These are phyloP conservation scores for Drosophila demipolita DNA, from an alignment of 2,888 invertebrate genomes.

Conservation along the genomic window DNA sequence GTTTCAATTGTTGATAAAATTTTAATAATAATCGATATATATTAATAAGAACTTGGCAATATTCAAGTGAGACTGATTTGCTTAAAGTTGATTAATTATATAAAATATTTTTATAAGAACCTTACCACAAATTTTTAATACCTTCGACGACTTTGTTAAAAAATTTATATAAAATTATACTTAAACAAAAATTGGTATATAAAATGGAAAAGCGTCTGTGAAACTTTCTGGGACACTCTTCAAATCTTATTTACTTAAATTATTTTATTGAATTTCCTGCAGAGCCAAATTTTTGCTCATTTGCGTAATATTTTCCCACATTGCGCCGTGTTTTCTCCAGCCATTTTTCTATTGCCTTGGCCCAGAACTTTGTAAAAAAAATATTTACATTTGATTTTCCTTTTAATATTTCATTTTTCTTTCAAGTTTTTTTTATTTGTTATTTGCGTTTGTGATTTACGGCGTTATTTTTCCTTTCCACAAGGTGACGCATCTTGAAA, in stretches of 20 bases:
- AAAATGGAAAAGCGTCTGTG: conserved; percentile 41
- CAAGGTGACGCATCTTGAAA: conserved; percentile 12
- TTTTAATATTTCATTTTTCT: conserved; percentile 17
- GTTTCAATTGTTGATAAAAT: background rate
- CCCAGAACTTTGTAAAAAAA: conserved; percentile 49
- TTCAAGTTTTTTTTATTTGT: conserved; percentile 20
- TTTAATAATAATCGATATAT: background rate
- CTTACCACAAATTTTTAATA: background rate
- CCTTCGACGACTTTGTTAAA: background rate
- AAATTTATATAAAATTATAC: background rate
- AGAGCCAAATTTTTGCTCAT: conserved; percentile 58
- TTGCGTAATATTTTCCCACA: conserved; percentile 55
- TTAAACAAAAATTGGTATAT: conserved; percentile 10
- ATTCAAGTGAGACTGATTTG: background rate
- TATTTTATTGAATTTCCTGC: conserved; percentile 60
- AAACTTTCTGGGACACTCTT: conserved; percentile 15
- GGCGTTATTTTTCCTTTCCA: conserved; percentile 42
- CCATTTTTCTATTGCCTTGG: conserved; percentile 17
- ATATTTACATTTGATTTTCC: conserved; percentile 56
- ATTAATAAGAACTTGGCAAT: background rate
- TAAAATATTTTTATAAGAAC: too few species aligned
- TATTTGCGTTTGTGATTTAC: conserved; percentile 62
- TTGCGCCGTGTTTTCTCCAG: conserved; percentile 15
- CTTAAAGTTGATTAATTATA: background rate
- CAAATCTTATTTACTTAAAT: conserved; percentile 55